Evolutionary conservation across 2,888 invertebrate species (phyloP).

Genomic region (Dynastes hyllus): DNA sequence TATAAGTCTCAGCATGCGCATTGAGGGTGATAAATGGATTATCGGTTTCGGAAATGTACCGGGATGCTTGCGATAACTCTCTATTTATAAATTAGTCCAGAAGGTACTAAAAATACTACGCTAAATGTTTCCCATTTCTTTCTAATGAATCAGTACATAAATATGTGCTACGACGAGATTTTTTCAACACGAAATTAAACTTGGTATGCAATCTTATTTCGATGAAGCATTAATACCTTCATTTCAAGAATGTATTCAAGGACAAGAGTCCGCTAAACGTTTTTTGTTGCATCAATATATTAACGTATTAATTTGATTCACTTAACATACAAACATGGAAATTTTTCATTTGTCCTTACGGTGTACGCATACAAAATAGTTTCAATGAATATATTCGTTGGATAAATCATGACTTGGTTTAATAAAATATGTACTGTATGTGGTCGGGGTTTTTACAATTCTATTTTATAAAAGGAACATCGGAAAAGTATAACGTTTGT

Average conservation of each 20-base stretch:
- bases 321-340: conserved; percentile 16
- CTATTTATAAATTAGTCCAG: too few relatives aligned
- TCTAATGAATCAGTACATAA: background rate
- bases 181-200: too few relatives aligned
- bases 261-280: conserved; percentile 14
- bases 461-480: too few relatives aligned
- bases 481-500: too few relatives aligned
- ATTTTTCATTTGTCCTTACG: conserved; percentile 27
- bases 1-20: too few relatives aligned
- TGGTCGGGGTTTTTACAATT: background rate
- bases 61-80: too few relatives aligned
- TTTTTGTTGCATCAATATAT: background rate
- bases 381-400: conserved; percentile 7
- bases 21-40: too few relatives aligned
- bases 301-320: conserved; percentile 19
- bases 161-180: too few relatives aligned
- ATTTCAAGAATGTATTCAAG: conserved; percentile 36
- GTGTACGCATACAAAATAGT: conserved; percentile 39
- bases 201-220: background rate
- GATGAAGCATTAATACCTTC: background rate
- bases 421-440: background rate
- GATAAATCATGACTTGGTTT: conserved; percentile 27
- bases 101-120: too few relatives aligned
- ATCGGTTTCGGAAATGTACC: too few relatives aligned
- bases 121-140: conserved; percentile 10